Conservation (phyloP, 2,888 invertebrate genomes). For the Terebella lapidaria region DNA sequence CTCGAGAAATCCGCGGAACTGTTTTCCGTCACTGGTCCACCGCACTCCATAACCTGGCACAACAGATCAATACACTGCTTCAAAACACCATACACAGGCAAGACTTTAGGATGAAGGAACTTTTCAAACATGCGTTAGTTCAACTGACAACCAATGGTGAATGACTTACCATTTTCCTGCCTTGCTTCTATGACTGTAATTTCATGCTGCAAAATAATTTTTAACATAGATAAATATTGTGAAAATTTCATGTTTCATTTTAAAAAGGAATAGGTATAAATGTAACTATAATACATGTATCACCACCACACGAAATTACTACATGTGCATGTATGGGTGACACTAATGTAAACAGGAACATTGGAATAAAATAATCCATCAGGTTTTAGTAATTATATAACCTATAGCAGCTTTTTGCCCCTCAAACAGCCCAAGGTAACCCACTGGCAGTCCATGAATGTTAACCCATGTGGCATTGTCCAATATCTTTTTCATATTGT, state of each 20-base stretch:
- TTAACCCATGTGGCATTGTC: constrained; percentile 50
- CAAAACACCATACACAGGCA: neutral
- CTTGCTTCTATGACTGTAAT: constrained; percentile 38
- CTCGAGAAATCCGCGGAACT: constrained; percentile 50
- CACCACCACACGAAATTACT: neutral
- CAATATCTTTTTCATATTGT: constrained; percentile 37
- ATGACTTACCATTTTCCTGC: constrained; percentile 33
- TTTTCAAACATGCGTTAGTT: neutral
- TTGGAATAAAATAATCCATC: too few relatives aligned
- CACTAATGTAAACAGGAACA: too few relatives aligned
- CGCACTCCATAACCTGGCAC: constrained; percentile 46
- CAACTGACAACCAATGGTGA: neutral
- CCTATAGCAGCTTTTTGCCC: too few relatives aligned
- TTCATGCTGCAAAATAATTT: constrained; percentile 34
- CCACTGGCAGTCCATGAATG: constrained; percentile 48
- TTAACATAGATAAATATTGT: too few relatives aligned
- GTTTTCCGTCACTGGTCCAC: constrained; percentile 44
- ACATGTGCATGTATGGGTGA: neutral
- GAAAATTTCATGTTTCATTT: too few relatives aligned
- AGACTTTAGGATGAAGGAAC: neutral
- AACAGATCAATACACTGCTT: neutral
- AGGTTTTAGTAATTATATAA: too few relatives aligned
- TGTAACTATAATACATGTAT: neutral
- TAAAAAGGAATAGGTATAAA: neutral
- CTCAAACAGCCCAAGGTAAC: too few relatives aligned